Conservation (phyloP, 1,140 invertebrate genomes). For the Chionoecetes opilio region DNA sequence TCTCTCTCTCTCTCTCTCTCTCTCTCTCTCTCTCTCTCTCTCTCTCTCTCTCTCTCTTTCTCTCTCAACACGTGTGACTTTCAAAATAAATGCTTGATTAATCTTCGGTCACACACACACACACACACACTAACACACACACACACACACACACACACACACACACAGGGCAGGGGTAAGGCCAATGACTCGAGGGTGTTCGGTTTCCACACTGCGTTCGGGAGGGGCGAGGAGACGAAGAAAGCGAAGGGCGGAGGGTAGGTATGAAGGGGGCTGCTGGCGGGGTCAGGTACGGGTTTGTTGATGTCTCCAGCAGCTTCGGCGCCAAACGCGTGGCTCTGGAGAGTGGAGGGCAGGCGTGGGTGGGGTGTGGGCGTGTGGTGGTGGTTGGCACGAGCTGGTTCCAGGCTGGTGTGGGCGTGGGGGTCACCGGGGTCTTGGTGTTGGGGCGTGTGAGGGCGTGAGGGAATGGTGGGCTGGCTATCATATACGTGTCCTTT, state of each 20-base stretch:
- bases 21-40: too few species aligned
- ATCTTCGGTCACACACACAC: not conserved
- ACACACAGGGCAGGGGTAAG: not conserved
- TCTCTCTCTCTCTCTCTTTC: too few species aligned
- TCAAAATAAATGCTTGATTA: not conserved
- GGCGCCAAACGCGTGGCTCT: not conserved
- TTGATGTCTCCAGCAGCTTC: not conserved
- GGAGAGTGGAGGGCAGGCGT: not conserved
- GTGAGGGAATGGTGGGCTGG: not conserved
- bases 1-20: too few species aligned
- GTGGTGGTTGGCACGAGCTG: not conserved
- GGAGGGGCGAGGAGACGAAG: not conserved
- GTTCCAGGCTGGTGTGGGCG: not conserved
- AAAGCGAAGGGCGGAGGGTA: not conserved
- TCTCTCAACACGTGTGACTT: not conserved
- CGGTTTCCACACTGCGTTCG: not conserved
- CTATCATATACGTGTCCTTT: too few species aligned
- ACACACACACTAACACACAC: not conserved
- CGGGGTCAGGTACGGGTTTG: not conserved
- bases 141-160: slow-evolving; percentile 33
- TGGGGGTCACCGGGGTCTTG: not conserved
- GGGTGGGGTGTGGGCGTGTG: not conserved
- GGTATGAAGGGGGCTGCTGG: not conserved
- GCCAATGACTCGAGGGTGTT: not conserved
- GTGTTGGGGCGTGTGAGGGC: not conserved